Conservation (phyloP, 1,140 invertebrate species). For the Heliconius himera region DNA sequence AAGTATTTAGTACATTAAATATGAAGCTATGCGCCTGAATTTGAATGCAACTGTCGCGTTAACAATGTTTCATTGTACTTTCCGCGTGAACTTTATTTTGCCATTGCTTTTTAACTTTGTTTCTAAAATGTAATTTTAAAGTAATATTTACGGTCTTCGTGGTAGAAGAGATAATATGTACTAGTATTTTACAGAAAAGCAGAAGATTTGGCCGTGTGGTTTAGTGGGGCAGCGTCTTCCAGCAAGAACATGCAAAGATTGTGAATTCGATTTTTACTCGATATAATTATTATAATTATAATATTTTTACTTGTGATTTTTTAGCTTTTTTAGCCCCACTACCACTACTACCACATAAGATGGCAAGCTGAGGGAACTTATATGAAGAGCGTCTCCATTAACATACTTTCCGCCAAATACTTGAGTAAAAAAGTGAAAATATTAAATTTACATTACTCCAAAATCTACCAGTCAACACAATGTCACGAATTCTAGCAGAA, state of each 20-base stretch:
- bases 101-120: conserved; percentile 1
- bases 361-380: no score
- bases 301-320: no score
- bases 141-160: not conserved
- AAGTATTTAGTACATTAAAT: conserved; percentile 13
- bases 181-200: not conserved
- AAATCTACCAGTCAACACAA: no score
- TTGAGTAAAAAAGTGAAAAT: not conserved
- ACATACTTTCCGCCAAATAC: not conserved
- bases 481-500: no score
- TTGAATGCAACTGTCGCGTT: conserved; percentile 4
- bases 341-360: no score
- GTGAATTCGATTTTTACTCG: no score
- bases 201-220: no score
- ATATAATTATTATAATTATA: no score
- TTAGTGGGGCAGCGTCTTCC: no score
- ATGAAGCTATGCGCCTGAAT: not conserved
- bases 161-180: not conserved
- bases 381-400: no score
- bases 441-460: not conserved
- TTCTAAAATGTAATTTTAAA: conserved; percentile 9
- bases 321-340: no score
- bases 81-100: conserved; percentile 7
- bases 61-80: conserved; percentile 13
- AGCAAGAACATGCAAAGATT: no score